phyloP scores from a whole-genome alignment of 2,888 invertebrate species.

The Drosophila tanythrix region DNA sequence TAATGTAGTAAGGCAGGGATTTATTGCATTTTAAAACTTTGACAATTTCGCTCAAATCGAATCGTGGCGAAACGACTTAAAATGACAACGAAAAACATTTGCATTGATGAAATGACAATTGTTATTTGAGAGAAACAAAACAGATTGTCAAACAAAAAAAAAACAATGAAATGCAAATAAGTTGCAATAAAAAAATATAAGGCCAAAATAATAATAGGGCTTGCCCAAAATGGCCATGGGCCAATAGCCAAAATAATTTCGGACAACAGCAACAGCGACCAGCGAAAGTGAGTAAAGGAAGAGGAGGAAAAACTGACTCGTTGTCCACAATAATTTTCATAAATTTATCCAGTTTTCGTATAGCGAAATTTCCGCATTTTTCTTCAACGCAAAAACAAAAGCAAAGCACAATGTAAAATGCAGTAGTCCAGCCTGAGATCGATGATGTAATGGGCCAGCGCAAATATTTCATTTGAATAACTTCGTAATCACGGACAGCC shows the following conservation, averaged over 20 bases:
- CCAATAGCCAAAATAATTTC: conserved; percentile 44
- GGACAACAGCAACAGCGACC: conserved; percentile 23
- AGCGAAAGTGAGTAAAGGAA: conserved; percentile 60
- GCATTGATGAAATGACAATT: conserved; percentile 72
- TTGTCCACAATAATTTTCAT: conserved; percentile 71
- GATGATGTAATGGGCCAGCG: conserved; percentile 70
- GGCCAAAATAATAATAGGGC: conserved; percentile 36
- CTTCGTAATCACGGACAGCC: conserved; percentile 63
- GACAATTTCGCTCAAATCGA: conserved; percentile 36
- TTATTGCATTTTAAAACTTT: conserved; percentile 10
- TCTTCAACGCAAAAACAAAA: conserved; percentile 26
- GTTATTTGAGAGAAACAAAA: conserved; percentile 44
- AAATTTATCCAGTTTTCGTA: conserved; percentile 62
- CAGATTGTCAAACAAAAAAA: conserved; percentile 15
- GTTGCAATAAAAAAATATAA: conserved; percentile 20
- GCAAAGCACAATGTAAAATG: conserved; percentile 28
- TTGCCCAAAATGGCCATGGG: conserved; percentile 33
- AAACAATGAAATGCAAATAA: conserved; percentile 46
- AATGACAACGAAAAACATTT: conserved; percentile 54
- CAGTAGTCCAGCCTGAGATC: conserved; percentile 33
- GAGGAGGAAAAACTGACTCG: conserved; percentile 22
- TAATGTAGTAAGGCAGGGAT: background rate
- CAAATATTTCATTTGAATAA: conserved; percentile 76
- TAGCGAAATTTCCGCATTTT: conserved; percentile 68
- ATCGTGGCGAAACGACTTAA: conserved; percentile 25